Percentiles rank a stretch among this genome's conserved stretches.
Conservation (phyloP, 2,888 invertebrate genomes). For the Eledona agricola region DNA sequence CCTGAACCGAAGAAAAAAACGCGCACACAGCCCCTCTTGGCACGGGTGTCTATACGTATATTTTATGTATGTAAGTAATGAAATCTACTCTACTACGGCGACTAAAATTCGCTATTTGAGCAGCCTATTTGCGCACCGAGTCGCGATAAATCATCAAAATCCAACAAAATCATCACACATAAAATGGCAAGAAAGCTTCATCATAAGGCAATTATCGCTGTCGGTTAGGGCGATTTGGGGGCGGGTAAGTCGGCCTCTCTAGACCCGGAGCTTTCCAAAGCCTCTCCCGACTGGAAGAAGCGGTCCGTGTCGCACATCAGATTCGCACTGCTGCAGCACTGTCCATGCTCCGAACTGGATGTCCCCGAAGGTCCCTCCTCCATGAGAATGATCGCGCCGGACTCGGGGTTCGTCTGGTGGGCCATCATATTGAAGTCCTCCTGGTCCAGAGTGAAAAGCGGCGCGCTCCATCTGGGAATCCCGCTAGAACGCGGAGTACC, state of each 20-base stretch:
- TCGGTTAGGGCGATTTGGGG: conserved; percentile 56
- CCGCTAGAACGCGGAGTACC: conserved; percentile 71
- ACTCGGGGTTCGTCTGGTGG: conserved; percentile 69
- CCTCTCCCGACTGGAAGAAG: conserved; percentile 72
- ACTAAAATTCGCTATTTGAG: conserved; percentile 60
- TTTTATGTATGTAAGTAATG: conserved; percentile 44
- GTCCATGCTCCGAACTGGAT: conserved; percentile 53
- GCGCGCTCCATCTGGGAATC: conserved; percentile 82
- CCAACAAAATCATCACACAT: conserved; percentile 60
- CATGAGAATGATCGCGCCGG: conserved; percentile 78
- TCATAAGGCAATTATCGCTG: conserved; percentile 56
- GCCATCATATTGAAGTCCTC: conserved; percentile 96
- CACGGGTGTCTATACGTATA: conserved; percentile 50
- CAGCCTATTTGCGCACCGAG: conserved; percentile 57
- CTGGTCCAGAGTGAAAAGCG: conserved; percentile 84
- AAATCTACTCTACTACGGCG: conserved; percentile 44
- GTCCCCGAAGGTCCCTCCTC: conserved; percentile 69
- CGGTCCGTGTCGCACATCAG: conserved; percentile 66
- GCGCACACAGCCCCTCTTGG: conserved; percentile 53
- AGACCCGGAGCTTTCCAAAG: conserved; percentile 62
- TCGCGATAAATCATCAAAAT: conserved; percentile 55
- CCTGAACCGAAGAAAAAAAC: too few species aligned
- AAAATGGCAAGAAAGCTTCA: conserved; percentile 61
- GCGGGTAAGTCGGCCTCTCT: conserved; percentile 55
- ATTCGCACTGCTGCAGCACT: conserved; percentile 60